Conservation (phyloP, 2,888 invertebrate species). For the Yponomeuta plumbellus region DNA sequence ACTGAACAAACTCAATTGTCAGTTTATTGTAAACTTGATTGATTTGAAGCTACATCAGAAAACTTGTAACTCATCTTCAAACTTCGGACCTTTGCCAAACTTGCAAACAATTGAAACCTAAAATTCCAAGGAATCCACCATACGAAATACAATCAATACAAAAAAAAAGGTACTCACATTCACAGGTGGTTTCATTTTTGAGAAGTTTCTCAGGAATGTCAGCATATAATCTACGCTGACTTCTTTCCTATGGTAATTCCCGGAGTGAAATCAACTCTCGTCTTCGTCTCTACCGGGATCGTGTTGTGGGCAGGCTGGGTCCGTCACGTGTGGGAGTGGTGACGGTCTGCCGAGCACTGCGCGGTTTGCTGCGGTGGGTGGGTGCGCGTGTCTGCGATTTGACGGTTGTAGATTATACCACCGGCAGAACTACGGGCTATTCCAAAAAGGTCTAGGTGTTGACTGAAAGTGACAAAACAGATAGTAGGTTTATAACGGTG, state of each 20-base stretch:
- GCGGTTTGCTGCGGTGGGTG: too few relatives aligned
- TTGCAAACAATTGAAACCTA: too few relatives aligned
- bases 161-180: slow-evolving; percentile 48
- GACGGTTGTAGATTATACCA: background rate
- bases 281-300: background rate
- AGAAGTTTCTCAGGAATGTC: slow-evolving; percentile 49
- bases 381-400: slow-evolving; percentile 19
- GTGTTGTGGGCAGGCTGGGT: background rate
- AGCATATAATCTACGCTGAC: slow-evolving; percentile 39
- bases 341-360: slow-evolving; percentile 61
- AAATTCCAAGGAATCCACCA: background rate
- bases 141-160: background rate
- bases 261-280: background rate
- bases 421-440: slow-evolving; percentile 4
- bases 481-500: too few relatives aligned
- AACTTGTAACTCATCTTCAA: background rate
- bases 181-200: slow-evolving; percentile 67
- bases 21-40: background rate
- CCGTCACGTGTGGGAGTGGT: background rate
- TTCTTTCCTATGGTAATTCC: background rate
- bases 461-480: too few relatives aligned
- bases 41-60: background rate
- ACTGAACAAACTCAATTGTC: background rate
- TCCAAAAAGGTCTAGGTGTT: background rate
- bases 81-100: background rate